Conservation (phyloP, 2,888 invertebrate species). For the Sphaerophoria taeniata region DNA sequence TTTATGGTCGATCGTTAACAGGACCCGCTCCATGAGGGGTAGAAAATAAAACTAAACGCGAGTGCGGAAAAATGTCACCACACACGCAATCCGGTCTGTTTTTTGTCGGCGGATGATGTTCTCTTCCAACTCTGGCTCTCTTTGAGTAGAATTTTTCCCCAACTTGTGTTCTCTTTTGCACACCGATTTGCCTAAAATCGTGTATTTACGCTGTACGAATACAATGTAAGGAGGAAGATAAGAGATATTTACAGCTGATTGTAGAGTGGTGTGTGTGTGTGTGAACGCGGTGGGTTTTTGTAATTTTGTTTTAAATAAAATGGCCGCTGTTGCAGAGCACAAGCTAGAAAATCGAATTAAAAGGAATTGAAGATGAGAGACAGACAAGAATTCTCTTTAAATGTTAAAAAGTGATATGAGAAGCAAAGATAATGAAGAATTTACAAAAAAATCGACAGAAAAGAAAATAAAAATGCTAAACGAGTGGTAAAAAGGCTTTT, state of each 20-base stretch:
- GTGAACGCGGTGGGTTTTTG: slow-evolving; percentile 45
- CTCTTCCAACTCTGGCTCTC: slow-evolving; percentile 6
- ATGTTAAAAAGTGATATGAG: neutral
- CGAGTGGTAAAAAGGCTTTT: slow-evolving; percentile 41
- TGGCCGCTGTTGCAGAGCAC: slow-evolving; percentile 59
- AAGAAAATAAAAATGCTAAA: neutral
- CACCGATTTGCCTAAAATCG: slow-evolving; percentile 47
- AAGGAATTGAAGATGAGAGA: slow-evolving; percentile 61
- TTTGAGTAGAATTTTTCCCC: slow-evolving; percentile 36
- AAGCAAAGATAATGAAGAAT: slow-evolving; percentile 5
- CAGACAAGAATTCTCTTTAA: slow-evolving; percentile 40
- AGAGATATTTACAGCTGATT: neutral
- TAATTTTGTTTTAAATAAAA: slow-evolving; percentile 53
- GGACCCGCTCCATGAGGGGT: slow-evolving; percentile 76
- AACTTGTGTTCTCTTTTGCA: slow-evolving; percentile 27
- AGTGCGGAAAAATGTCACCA: slow-evolving; percentile 75
- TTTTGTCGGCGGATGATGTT: slow-evolving; percentile 13
- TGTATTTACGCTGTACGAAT: slow-evolving; percentile 53
- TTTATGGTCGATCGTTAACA: slow-evolving; percentile 66
- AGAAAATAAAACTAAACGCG: slow-evolving; percentile 76
- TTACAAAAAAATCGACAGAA: neutral
- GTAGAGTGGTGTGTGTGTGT: neutral
- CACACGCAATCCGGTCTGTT: slow-evolving; percentile 72
- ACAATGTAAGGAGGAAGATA: neutral
- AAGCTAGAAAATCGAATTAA: slow-evolving; percentile 32